Percentiles rank a stretch among this genome's conserved stretches.
Evolutionary conservation across 1,140 invertebrate genomes (phyloP).

Genomic region (Spodoptera frugiperda): DNA sequence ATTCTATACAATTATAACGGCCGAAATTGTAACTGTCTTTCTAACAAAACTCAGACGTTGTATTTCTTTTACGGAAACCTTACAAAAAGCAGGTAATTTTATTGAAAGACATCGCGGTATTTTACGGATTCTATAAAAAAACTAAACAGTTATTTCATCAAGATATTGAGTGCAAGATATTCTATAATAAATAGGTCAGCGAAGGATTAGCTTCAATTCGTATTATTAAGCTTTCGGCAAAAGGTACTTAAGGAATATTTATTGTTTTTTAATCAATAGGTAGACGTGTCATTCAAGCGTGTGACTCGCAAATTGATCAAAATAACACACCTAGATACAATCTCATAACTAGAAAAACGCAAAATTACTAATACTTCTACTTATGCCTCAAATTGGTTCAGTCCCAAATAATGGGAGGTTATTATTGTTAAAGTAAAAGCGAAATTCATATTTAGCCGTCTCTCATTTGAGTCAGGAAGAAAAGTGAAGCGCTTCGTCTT

Average conservation of each 20-base stretch:
- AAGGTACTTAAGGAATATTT: constrained; percentile 65
- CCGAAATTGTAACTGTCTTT: constrained; percentile 84
- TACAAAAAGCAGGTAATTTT: constrained; percentile 84
- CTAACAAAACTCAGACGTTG: constrained; percentile 76
- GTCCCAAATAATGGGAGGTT: constrained; percentile 4
- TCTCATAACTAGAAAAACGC: constrained; percentile 31
- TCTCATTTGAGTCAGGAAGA: constrained; percentile 47
- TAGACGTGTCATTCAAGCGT: constrained; percentile 55
- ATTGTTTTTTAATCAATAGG: constrained; percentile 80
- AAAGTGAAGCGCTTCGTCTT: constrained; percentile 36
- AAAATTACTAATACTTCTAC: constrained; percentile 41
- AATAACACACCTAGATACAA: constrained; percentile 54
- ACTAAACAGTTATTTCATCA: constrained; percentile 68
- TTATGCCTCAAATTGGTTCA: not conserved
- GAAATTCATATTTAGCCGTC: constrained; percentile 19
- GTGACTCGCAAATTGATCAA: constrained; percentile 53
- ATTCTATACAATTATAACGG: constrained; percentile 86
- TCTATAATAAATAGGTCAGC: constrained; percentile 56
- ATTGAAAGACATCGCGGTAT: constrained; percentile 68
- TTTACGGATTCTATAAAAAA: constrained; percentile 67
- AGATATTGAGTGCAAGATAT: constrained; percentile 73
- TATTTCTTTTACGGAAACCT: constrained; percentile 68
- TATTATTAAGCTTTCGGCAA: constrained; percentile 52
- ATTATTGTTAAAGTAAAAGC: constrained; percentile 31
- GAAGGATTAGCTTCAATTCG: constrained; percentile 44